A percentile compares a stretch with the other conserved stretches of the same genome.
Conservation (phyloP, 2,888 invertebrate species). For the Papilio elwesi region DNA sequence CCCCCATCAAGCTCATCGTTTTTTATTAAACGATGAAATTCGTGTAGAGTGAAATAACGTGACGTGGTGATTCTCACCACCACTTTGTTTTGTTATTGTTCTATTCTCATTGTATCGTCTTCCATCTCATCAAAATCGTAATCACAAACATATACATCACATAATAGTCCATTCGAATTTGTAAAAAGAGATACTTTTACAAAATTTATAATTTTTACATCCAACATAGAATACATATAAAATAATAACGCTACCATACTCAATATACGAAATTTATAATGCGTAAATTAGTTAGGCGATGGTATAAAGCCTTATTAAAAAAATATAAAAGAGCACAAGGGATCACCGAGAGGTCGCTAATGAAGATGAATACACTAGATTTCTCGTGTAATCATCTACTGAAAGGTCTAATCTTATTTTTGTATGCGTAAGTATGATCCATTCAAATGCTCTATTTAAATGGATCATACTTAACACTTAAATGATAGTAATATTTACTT, state of each 20-base stretch:
- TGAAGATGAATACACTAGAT: no score
- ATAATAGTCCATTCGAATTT: not conserved
- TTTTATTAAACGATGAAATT: slow-evolving; percentile 3
- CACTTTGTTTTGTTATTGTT: not conserved
- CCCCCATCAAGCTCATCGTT: slow-evolving; percentile 44
- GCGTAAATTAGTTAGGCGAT: no score
- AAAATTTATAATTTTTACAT: not conserved
- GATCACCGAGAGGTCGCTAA: no score
- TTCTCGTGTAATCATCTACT: no score
- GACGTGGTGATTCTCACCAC: not conserved
- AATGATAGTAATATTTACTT: no score
- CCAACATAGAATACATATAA: not conserved
- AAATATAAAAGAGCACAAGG: no score
- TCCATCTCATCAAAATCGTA: not conserved
- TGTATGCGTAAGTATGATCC: no score
- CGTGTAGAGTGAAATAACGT: not conserved
- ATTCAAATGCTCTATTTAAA: no score
- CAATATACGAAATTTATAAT: not conserved
- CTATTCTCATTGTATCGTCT: not conserved
- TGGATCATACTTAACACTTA: no score
- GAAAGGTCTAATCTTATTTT: no score
- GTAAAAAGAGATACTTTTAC: not conserved
- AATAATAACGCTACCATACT: not conserved
- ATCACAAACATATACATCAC: not conserved
- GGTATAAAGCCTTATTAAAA: no score